A percentile compares a stretch with the other conserved stretches of the same genome.
These are phyloP conservation scores for Melanchra persicariae DNA, from an alignment of 2,888 invertebrate species.

Conservation along the genomic window DNA sequence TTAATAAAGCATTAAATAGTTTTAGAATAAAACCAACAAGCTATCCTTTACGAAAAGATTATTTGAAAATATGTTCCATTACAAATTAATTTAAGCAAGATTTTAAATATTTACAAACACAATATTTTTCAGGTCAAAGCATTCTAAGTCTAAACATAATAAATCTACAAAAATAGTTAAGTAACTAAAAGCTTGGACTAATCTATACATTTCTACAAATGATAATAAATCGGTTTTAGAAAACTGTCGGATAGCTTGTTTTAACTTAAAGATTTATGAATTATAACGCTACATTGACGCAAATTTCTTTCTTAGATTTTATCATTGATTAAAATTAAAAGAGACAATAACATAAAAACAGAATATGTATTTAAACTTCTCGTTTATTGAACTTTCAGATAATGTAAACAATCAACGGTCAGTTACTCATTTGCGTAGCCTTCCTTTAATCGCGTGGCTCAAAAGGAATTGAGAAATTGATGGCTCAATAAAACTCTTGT, in stretches of 20 bases:
- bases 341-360: not conserved
- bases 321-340: not conserved
- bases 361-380: conserved; percentile 13
- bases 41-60: conserved; percentile 44
- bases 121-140: not conserved
- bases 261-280: conserved; percentile 21
- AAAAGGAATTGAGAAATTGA: not conserved
- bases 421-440: not conserved
- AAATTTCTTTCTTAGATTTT: not conserved
- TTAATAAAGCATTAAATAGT: conserved; percentile 63
- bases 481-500: not conserved
- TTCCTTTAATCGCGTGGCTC: not conserved
- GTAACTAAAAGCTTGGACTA: conserved; percentile 17
- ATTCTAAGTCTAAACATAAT: conserved; percentile 5
- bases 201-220: conserved; percentile 20
- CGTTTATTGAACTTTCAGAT: conserved; percentile 13
- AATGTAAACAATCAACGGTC: not conserved
- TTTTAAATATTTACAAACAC: conserved; percentile 38
- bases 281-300: conserved; percentile 31
- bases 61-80: not conserved
- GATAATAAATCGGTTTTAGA: not conserved
- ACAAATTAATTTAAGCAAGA: not conserved
- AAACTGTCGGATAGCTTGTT: conserved; percentile 52
- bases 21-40: conserved; percentile 56
- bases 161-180: conserved; percentile 25